Evolutionary conservation across 2,797 vertebrate genomes (phyloP).

Genomic region (Gouania willdenowi): DNA sequence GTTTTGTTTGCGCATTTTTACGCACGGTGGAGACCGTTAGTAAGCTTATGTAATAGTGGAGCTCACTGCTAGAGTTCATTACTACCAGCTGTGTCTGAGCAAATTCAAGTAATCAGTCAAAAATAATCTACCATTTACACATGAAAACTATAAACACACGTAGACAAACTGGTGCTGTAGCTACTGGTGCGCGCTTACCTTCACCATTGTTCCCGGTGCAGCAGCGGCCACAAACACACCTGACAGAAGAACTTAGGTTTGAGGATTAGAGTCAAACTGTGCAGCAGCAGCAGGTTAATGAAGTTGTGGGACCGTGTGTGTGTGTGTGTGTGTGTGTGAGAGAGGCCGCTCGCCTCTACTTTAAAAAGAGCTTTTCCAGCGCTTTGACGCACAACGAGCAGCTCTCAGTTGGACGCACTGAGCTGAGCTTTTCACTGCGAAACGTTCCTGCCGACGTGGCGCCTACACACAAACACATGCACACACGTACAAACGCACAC

Average conservation of each 20-base stretch:
- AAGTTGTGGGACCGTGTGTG: not conserved
- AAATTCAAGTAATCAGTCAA: too few species aligned
- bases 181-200: slow-evolving; percentile 51
- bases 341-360: not conserved
- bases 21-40: too few species aligned
- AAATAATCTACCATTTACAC: too few species aligned
- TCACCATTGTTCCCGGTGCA: slow-evolving; percentile 65
- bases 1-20: too few species aligned
- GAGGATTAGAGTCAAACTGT: slow-evolving; percentile 8
- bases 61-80: too few species aligned
- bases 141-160: not conserved
- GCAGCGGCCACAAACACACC: slow-evolving; percentile 46
- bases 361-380: too few species aligned
- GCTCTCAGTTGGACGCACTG: not conserved
- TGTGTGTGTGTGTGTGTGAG: not conserved
- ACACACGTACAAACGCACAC: not conserved
- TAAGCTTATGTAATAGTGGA: too few species aligned
- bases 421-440: slow-evolving; percentile 16
- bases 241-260: slow-evolving; percentile 33
- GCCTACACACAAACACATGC: slow-evolving; percentile 25
- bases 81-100: not conserved
- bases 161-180: too few species aligned
- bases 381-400: not conserved
- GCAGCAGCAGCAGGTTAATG: too few species aligned
- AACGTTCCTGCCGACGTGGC: slow-evolving; percentile 77